Evolutionary conservation across 2,888 invertebrate species (phyloP).

Genomic region (Zaprionus obscuricornis): DNA sequence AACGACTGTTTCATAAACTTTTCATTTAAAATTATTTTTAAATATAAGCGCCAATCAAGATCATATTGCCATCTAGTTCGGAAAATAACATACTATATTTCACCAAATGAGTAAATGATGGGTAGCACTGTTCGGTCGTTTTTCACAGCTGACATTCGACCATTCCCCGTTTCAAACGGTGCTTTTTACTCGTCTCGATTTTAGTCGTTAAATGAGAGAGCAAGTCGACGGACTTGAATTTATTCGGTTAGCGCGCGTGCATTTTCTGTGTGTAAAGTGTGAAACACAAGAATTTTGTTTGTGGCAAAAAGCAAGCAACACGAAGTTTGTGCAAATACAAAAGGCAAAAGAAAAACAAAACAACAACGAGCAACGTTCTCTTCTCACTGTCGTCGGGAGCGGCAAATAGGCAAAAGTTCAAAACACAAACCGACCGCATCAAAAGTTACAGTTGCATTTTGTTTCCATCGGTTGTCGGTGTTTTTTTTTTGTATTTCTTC

Average conservation of each 20-base stretch:
- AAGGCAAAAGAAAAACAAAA: slow-evolving; percentile 37
- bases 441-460: slow-evolving; percentile 43
- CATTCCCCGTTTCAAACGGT: slow-evolving; percentile 36
- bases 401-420: slow-evolving; percentile 55
- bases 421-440: slow-evolving; percentile 43
- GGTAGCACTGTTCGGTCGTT: slow-evolving; percentile 41
- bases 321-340: slow-evolving; percentile 53
- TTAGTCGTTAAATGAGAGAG: slow-evolving; percentile 55
- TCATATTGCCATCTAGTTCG: too few species aligned
- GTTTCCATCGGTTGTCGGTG: slow-evolving; percentile 38
- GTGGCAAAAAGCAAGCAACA: slow-evolving; percentile 28
- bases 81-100: background rate
- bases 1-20: too few species aligned
- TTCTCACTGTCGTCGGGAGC: slow-evolving; percentile 37
- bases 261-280: slow-evolving; percentile 43
- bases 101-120: too few species aligned
- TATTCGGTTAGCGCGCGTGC: slow-evolving; percentile 14
- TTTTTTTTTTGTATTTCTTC: slow-evolving; percentile 37
- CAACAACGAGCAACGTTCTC: slow-evolving; percentile 41
- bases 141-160: slow-evolving; percentile 28
- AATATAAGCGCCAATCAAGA: too few species aligned
- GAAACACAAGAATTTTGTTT: slow-evolving; percentile 40
- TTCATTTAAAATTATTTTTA: too few species aligned
- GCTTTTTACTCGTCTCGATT: slow-evolving; percentile 51
- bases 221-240: slow-evolving; percentile 34